A percentile compares a stretch with the other conserved stretches of the same genome.
These are phyloP conservation scores for Eretmochelys imbricata DNA, from an alignment of 2,113 vertebrate genomes.

Conservation along the genomic window DNA sequence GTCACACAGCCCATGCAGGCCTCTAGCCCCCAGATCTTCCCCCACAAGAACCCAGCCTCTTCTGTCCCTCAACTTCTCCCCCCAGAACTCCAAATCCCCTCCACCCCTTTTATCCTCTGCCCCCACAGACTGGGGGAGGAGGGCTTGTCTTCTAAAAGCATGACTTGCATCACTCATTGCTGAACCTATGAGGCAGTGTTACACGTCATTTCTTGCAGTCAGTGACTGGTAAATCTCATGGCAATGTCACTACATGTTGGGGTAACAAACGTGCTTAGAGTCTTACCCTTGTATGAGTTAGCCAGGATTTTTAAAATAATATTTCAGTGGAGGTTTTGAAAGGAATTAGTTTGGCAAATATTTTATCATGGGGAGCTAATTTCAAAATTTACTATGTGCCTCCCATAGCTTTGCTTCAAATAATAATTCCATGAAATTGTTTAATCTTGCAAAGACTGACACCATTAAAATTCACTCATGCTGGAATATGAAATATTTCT, in stretches of 20 bases:
- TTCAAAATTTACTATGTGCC: not conserved
- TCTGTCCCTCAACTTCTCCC: not conserved
- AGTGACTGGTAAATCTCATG: too few relatives aligned
- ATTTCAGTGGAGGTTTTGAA: not conserved
- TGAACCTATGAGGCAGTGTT: not conserved
- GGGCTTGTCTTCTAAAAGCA: not conserved
- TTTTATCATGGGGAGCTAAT: slow-evolving; percentile 1
- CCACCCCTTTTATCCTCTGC: not conserved
- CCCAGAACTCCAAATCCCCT: not conserved
- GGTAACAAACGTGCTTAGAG: not conserved
- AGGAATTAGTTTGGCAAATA: slow-evolving; percentile 7
- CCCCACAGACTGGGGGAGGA: not conserved
- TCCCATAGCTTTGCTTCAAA: not conserved
- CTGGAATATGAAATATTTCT: not conserved
- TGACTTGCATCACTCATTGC: not conserved
- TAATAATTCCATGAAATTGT: not conserved
- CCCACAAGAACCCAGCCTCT: not conserved
- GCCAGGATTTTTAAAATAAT: not conserved
- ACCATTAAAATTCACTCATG: slow-evolving; percentile 7
- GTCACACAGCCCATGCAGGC: not conserved
- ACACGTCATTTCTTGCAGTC: not conserved
- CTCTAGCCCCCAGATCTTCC: not conserved
- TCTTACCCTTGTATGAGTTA: not conserved
- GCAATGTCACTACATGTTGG: not conserved
- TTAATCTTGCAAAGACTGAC: slow-evolving; percentile 5